These are phyloP conservation scores for Cochlearius cochlearius DNA, from an alignment of 2,113 vertebrate species.

Conservation along the genomic window DNA sequence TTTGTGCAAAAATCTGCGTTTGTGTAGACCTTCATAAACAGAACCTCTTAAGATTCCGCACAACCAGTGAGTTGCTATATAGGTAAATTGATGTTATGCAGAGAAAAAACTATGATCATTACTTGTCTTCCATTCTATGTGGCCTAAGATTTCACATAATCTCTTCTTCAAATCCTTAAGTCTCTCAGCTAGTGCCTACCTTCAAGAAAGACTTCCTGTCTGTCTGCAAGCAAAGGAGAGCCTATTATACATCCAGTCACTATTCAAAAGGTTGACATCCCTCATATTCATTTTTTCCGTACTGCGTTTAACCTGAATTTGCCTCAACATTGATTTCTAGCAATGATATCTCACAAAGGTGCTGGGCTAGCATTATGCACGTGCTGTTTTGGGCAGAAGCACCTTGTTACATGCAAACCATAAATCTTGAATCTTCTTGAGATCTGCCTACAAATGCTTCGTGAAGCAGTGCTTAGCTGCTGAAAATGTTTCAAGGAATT, in stretches of 20 bases:
- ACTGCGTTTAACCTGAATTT: neutral
- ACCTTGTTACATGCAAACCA: neutral
- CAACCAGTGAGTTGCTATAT: neutral
- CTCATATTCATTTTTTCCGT: neutral
- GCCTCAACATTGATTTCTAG: neutral
- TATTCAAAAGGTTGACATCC: neutral
- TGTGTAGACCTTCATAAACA: neutral
- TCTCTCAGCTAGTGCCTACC: neutral
- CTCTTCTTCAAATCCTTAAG: neutral
- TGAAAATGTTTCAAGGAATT: neutral
- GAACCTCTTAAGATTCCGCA: neutral
- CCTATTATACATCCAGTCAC: neutral
- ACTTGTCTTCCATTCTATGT: neutral
- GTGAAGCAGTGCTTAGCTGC: neutral
- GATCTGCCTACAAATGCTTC: neutral
- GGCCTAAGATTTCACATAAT: neutral
- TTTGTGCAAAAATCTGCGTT: neutral
- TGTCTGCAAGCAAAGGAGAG: neutral
- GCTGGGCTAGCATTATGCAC: neutral
- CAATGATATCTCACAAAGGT: neutral
- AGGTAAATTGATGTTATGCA: neutral
- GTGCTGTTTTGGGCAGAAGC: neutral
- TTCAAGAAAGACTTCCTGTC: neutral
- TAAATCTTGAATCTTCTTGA: neutral
- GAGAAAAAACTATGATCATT: neutral